These are phyloP conservation scores for Noctua pronuba DNA, from an alignment of 2,888 invertebrate genomes.

Conservation along the genomic window DNA sequence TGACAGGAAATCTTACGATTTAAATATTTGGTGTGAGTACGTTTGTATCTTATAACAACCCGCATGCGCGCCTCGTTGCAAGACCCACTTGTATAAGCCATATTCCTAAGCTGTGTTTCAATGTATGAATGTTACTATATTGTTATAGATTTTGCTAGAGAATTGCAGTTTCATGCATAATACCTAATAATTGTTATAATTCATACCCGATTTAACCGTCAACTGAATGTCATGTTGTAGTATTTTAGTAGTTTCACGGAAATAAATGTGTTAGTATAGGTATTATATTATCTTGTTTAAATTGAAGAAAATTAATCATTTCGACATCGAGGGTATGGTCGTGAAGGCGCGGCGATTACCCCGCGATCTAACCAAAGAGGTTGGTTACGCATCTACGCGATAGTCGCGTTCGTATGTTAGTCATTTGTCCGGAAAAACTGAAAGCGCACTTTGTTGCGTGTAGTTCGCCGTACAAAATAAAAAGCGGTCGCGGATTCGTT, in stretches of 20 bases:
- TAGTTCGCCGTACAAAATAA: background rate
- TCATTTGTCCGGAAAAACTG: background rate
- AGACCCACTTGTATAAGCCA: background rate
- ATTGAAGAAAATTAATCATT: background rate
- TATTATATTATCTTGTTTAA: conserved; percentile 1
- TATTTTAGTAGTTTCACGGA: conserved; percentile 16
- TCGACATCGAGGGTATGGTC: conserved; percentile 12
- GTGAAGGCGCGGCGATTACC: background rate
- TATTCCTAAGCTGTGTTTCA: background rate
- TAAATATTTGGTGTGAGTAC: too few relatives aligned
- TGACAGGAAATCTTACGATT: too few relatives aligned
- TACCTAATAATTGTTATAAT: background rate
- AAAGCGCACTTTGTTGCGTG: background rate
- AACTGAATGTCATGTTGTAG: conserved; percentile 2
- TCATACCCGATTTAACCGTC: background rate
- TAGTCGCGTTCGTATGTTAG: background rate
- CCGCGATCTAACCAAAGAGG: background rate
- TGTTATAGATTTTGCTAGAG: conserved; percentile 2
- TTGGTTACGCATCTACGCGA: background rate
- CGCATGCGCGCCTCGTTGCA: background rate
- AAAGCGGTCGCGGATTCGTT: background rate
- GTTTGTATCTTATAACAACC: background rate
- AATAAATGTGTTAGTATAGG: background rate
- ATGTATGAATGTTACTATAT: background rate
- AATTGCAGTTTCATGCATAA: background rate